Conservation (phyloP, 2,797 vertebrate species). For the Scarus forsteni region DNA sequence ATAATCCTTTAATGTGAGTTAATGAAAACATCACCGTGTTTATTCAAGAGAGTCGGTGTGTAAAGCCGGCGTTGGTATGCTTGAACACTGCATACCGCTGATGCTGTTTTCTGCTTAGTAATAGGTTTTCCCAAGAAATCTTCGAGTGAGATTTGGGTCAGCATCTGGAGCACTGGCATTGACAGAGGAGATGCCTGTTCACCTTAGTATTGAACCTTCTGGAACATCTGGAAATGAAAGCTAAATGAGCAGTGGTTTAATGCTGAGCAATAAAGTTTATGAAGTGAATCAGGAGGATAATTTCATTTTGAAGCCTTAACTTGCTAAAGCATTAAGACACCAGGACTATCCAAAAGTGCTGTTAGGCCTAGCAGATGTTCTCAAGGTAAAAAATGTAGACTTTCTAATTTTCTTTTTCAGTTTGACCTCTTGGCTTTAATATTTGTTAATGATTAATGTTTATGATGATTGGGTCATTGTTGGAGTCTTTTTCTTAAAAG, state of each 20-base stretch:
- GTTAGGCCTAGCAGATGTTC: neutral
- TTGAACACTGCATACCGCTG: slow-evolving; percentile 14
- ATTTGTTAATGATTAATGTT: no score
- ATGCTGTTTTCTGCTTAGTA: slow-evolving; percentile 51
- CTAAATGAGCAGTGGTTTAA: no score
- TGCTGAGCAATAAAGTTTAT: no score
- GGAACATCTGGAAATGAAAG: neutral
- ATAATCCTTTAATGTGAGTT: neutral
- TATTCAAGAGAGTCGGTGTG: slow-evolving; percentile 2
- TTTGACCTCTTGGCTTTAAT: neutral
- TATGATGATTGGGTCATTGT: no score
- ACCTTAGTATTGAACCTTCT: slow-evolving; percentile 12
- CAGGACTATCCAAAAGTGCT: neutral
- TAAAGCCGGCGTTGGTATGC: slow-evolving; percentile 19
- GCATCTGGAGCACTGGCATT: slow-evolving; percentile 58
- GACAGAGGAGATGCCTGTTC: slow-evolving; percentile 10
- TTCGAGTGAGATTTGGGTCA: slow-evolving; percentile 64
- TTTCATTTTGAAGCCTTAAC: neutral
- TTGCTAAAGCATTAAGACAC: neutral
- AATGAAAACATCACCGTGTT: neutral
- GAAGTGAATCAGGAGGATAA: neutral
- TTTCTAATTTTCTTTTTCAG: neutral
- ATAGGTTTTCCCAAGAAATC: slow-evolving; percentile 54
- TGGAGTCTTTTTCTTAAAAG: no score
- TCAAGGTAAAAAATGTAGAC: neutral